Evolutionary conservation across 1,140 invertebrate species (phyloP).

Genomic region (Zaprionus davidi): DNA sequence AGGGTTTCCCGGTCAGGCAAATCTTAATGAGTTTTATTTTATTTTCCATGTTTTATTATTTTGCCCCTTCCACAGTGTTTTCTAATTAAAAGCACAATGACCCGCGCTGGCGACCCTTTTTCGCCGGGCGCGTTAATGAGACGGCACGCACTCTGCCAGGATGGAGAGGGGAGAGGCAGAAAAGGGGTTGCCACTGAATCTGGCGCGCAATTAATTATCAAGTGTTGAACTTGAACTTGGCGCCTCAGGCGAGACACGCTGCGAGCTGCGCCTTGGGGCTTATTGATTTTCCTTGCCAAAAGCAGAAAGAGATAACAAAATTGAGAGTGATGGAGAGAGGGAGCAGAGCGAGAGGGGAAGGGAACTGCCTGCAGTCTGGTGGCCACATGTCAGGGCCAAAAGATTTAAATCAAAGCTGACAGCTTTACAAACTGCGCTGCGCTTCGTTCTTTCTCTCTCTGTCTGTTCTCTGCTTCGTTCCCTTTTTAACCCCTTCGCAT

Average conservation of each 20-base stretch:
- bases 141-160: conserved; percentile 59
- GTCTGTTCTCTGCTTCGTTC: conserved; percentile 29
- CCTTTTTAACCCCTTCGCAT: conserved; percentile 62
- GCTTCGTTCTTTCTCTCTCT: conserved; percentile 7
- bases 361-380: conserved; percentile 43
- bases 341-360: not conserved
- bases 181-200: conserved; percentile 13
- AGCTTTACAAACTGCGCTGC: conserved; percentile 41
- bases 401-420: conserved; percentile 78
- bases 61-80: conserved; percentile 38
- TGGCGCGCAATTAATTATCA: conserved; percentile 72
- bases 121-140: conserved; percentile 52
- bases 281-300: conserved; percentile 57
- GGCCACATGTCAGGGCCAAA: conserved; percentile 73
- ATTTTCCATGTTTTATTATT: conserved; percentile 23
- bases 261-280: conserved; percentile 43
- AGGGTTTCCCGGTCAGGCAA: conserved; percentile 49
- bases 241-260: conserved; percentile 6
- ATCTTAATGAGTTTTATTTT: conserved; percentile 76
- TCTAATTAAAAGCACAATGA: conserved; percentile 81
- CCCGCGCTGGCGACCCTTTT: conserved; percentile 60
- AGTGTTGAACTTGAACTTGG: conserved; percentile 81
- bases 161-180: not conserved
- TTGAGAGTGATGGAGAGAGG: not conserved
- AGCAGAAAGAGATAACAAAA: not conserved